A percentile compares a stretch with the other conserved stretches of the same genome.
Conservation (phyloP, 2,797 vertebrate species). For the Limosa lapponica region DNA sequence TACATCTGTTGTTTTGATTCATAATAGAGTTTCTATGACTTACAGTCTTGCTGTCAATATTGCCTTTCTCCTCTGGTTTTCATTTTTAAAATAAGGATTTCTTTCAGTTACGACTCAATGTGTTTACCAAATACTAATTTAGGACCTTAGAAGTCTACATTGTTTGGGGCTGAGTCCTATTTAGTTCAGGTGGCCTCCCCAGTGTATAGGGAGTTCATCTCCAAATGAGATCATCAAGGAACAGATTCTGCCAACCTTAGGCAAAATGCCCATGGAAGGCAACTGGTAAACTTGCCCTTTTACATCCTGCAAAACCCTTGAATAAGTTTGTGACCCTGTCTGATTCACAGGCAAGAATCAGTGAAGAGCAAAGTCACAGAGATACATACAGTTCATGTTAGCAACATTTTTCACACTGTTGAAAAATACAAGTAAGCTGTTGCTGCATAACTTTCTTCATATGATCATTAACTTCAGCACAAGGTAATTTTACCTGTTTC, state of each 20-base stretch:
- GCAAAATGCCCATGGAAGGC: background rate
- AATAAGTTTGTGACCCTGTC: background rate
- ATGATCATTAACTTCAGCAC: background rate
- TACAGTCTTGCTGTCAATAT: background rate
- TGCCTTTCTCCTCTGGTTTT: constrained; percentile 10
- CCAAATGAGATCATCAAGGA: background rate
- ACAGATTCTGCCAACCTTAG: background rate
- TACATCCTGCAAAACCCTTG: background rate
- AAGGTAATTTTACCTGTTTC: background rate
- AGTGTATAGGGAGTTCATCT: background rate
- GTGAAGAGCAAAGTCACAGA: background rate
- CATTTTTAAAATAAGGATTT: background rate
- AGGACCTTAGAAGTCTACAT: background rate
- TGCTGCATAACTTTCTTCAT: background rate
- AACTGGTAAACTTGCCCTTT: background rate
- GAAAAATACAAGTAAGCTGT: background rate
- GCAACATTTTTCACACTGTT: background rate
- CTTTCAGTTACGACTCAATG: background rate
- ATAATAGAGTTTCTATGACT: background rate
- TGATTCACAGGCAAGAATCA: background rate
- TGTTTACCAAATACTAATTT: constrained; percentile 25
- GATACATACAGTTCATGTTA: background rate
- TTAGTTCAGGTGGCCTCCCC: background rate
- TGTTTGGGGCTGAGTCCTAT: background rate
- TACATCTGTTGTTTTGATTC: constrained; percentile 42